Evolutionary conservation across 2,888 invertebrate genomes (phyloP).

Genomic region (Atethmia centrago): DNA sequence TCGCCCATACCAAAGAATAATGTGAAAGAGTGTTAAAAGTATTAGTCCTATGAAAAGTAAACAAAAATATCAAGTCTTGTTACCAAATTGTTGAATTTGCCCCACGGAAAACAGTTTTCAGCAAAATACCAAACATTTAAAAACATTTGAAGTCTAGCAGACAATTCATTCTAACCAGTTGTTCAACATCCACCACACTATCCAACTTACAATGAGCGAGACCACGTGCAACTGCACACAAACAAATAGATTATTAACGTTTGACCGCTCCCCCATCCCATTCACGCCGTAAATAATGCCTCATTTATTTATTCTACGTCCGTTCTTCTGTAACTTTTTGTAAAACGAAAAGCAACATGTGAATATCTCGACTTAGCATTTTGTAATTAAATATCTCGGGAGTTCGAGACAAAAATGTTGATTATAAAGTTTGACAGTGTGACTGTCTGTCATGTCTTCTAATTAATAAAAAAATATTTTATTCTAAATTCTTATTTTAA

Average conservation of each 20-base stretch:
- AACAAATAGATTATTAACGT: constrained; percentile 15
- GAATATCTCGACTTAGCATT: background rate
- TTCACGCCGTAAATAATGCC: constrained; percentile 9
- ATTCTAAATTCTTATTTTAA: no score
- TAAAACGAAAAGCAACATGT: constrained; percentile 41
- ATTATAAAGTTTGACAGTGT: background rate
- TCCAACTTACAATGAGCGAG: background rate
- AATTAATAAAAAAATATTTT: no score
- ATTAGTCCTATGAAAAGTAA: background rate
- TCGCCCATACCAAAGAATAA: background rate
- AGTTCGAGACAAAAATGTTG: background rate
- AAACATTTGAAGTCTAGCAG: background rate
- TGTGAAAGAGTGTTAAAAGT: background rate
- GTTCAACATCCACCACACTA: background rate
- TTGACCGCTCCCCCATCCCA: background rate
- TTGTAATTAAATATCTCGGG: constrained; percentile 8
- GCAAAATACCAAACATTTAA: background rate
- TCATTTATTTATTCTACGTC: constrained; percentile 40
- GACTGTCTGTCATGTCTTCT: no score
- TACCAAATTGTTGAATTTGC: background rate
- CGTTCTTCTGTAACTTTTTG: constrained; percentile 47
- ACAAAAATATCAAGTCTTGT: background rate
- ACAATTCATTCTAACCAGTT: background rate
- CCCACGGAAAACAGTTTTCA: background rate
- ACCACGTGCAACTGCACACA: constrained; percentile 1